A percentile compares a stretch with the other conserved stretches of the same genome.
Conservation (phyloP, 1,140 invertebrate genomes). For the Ladona fulva region DNA sequence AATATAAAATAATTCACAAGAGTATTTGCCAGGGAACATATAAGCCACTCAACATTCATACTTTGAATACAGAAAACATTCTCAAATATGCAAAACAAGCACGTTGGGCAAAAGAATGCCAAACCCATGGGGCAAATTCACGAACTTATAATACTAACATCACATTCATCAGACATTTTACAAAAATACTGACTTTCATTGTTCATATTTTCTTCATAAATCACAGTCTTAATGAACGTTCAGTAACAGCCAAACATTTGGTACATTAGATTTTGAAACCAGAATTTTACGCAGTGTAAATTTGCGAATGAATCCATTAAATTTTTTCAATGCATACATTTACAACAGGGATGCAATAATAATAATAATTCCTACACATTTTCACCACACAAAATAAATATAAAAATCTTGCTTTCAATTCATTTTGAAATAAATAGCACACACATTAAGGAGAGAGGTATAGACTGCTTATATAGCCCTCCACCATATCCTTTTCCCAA, state of each 20-base stretch:
- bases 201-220: background rate
- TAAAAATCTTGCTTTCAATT: background rate
- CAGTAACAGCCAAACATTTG: background rate
- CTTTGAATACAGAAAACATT: background rate
- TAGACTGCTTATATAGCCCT: too few relatives aligned
- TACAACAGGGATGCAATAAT: background rate
- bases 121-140: background rate
- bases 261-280: background rate
- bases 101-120: background rate
- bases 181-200: conserved; percentile 9
- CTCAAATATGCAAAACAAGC: background rate
- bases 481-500: too few relatives aligned
- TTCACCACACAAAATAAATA: background rate
- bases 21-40: background rate
- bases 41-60: background rate
- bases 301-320: background rate
- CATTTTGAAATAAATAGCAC: background rate
- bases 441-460: background rate
- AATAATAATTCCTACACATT: background rate
- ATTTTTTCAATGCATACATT: background rate
- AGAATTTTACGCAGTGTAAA: background rate
- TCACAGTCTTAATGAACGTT: conserved; percentile 6
- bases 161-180: conserved; percentile 8
- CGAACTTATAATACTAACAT: background rate
- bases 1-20: background rate